A percentile compares a stretch with the other conserved stretches of the same genome.
These are phyloP conservation scores for Tragelaphus scriptus DNA, from an alignment of 2,113 vertebrate genomes.

Conservation along the genomic window DNA sequence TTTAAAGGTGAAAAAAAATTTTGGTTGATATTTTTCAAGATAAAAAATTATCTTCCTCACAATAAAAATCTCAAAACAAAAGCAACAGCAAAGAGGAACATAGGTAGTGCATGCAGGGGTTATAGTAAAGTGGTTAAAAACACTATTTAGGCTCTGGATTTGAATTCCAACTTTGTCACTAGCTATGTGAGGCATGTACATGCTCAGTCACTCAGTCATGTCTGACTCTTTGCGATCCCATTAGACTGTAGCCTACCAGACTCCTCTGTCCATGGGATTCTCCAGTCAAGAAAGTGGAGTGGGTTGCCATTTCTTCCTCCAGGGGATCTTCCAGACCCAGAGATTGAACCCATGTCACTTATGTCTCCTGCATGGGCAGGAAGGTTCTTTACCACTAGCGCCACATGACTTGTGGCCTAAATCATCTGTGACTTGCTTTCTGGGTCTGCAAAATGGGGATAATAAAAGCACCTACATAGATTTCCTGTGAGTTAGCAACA, in stretches of 20 bases:
- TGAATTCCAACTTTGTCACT: background rate
- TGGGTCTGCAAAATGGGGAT: background rate
- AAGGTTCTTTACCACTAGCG: background rate
- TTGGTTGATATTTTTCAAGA: background rate
- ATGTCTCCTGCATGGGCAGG: background rate
- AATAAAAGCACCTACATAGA: background rate
- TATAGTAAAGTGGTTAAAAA: background rate
- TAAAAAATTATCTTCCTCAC: background rate
- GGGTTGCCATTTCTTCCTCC: background rate
- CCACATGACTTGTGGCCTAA: background rate
- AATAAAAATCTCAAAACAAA: background rate
- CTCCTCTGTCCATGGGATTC: background rate
- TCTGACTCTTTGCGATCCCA: background rate
- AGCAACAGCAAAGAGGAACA: background rate
- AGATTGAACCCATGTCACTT: background rate
- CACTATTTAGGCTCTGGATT: background rate
- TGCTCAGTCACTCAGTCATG: background rate
- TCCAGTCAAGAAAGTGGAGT: background rate
- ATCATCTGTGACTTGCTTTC: background rate
- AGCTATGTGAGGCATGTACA: background rate
- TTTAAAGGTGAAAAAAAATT: background rate
- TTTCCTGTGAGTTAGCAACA: background rate
- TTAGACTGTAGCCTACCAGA: background rate
- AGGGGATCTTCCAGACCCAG: background rate
- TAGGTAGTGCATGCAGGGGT: rapidly evolving